These are phyloP conservation scores for Oscheius sp. DNA, from an alignment of 1,140 invertebrate species.

Conservation along the genomic window DNA sequence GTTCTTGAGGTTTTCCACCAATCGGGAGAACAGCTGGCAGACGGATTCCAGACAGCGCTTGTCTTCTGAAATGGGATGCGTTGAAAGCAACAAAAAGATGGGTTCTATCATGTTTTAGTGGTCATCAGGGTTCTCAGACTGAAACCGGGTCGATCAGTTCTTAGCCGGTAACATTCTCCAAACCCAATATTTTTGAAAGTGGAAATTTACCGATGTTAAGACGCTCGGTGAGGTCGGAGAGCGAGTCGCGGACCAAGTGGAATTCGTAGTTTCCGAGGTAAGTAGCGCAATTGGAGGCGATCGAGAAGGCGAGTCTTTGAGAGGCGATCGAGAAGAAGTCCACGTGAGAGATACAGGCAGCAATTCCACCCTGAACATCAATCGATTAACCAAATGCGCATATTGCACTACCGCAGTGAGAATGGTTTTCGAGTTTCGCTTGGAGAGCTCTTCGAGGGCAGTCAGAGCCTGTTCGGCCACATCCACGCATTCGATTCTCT, in stretches of 20 bases:
- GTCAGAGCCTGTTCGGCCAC: conserved; percentile 54
- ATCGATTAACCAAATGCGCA: neutral
- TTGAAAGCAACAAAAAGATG: neutral
- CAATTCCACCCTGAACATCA: conserved; percentile 49
- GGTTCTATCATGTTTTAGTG: neutral
- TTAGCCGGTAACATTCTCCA: no score
- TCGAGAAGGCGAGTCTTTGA: conserved; percentile 57
- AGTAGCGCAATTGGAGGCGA: conserved; percentile 55
- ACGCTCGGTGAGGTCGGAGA: conserved; percentile 54
- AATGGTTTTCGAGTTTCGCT: conserved; percentile 56
- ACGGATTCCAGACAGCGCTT: conserved; percentile 96
- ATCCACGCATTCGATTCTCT: conserved; percentile 59
- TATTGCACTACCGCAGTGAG: conserved; percentile 19
- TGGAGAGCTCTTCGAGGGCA: conserved; percentile 58
- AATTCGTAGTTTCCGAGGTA: conserved; percentile 47
- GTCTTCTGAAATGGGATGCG: conserved; percentile 67
- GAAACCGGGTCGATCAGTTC: no score
- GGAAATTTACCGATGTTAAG: conserved; percentile 42
- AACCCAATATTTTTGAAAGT: neutral
- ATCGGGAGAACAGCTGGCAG: conserved; percentile 85
- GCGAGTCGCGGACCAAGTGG: conserved; percentile 46
- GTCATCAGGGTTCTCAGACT: neutral
- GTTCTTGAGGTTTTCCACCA: conserved; percentile 92
- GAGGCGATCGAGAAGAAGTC: conserved; percentile 58
- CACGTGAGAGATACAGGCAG: conserved; percentile 56